phyloP scores from a whole-genome alignment of 2,797 vertebrate species.

The Halcyon chelicuti region DNA sequence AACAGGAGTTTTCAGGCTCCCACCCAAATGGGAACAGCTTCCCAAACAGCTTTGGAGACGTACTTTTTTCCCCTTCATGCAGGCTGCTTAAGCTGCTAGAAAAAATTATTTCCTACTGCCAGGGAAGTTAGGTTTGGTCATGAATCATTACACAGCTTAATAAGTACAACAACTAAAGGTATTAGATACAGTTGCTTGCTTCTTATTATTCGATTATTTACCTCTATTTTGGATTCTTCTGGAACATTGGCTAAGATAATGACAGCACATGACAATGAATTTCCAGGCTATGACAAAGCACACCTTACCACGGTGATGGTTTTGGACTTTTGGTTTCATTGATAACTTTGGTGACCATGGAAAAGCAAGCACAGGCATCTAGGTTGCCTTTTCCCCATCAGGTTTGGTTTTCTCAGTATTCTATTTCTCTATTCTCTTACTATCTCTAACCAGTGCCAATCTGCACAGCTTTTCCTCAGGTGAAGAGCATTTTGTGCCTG shows the following conservation, averaged over 20 bases:
- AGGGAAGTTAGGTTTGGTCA: slow-evolving; percentile 17
- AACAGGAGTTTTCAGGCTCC: slow-evolving; percentile 7
- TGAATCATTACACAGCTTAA: slow-evolving; percentile 22
- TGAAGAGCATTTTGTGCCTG: not conserved
- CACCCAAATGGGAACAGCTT: slow-evolving; percentile 21
- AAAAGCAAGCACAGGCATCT: not conserved
- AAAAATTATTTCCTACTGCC: not conserved
- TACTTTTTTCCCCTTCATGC: not conserved
- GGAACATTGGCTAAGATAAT: not conserved
- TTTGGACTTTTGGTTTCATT: not conserved
- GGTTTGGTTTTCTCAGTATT: not conserved
- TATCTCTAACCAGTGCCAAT: not conserved
- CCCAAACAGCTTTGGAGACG: not conserved
- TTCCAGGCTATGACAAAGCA: not conserved
- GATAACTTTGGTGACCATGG: not conserved
- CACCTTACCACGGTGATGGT: not conserved
- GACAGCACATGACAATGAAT: not conserved
- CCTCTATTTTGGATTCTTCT: not conserved
- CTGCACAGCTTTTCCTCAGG: not conserved
- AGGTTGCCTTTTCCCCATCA: not conserved
- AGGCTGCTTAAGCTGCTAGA: not conserved
- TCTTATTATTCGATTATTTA: slow-evolving; percentile 1
- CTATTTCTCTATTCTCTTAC: not conserved
- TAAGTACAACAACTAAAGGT: not conserved
- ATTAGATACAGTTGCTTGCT: slow-evolving; percentile 3